Base-by-base conservation (phyloP, 92 coral and sea anemone species). In the Heteractis magnifica region DNA sequence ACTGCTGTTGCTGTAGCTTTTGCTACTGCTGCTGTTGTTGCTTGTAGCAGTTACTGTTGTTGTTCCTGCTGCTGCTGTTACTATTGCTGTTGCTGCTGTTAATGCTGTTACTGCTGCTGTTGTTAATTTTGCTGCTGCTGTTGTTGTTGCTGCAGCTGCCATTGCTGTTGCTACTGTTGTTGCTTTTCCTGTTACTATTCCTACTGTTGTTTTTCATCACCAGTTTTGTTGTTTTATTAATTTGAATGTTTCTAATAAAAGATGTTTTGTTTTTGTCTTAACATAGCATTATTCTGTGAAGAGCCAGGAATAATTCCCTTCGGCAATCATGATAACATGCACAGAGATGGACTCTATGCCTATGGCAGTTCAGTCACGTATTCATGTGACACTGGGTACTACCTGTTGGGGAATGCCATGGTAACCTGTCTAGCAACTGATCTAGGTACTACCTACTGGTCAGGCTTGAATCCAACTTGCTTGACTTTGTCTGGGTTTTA, bases 331-430 rank as follows among this genome's bases (percentile, higher is more conserved):
- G 6, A 0, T 5, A 82, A 81, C 7, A 6, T 0, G 4, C 68
- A 16, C 1, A 0, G 41, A 9, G 0, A 72, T 21, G 79, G 78
- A 7, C 62, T 1, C 20, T 93, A 89, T 19, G 41, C 1, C 3
- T 79, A 77, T 51, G 65, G 84, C 19, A 68, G 77, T 0, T 11
- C 1, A 7, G 82, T 91, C 11, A 44, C 14, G 0, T 85, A 77
- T 65, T 0, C 6, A 3, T 93, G 97, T 49, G 3, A 52, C 6
- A 6, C 7, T 23, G 65, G n/a, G 0, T 84, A 77, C 72, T 84
- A 64, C 41, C 52, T 90, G 10, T 90, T 86, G 90, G 94, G 92
- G n/a, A 86, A 80, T 23, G n/a, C 14, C 19, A 75, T 79, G 0
- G 8, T 70, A 16, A 49, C 0, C 11, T 92, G 96, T 77, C 19